Percentiles rank a stretch among this genome's conserved stretches.
These are phyloP conservation scores for Bambusicola thoracicus DNA, from an alignment of 2,113 vertebrate genomes.

Conservation along the genomic window DNA sequence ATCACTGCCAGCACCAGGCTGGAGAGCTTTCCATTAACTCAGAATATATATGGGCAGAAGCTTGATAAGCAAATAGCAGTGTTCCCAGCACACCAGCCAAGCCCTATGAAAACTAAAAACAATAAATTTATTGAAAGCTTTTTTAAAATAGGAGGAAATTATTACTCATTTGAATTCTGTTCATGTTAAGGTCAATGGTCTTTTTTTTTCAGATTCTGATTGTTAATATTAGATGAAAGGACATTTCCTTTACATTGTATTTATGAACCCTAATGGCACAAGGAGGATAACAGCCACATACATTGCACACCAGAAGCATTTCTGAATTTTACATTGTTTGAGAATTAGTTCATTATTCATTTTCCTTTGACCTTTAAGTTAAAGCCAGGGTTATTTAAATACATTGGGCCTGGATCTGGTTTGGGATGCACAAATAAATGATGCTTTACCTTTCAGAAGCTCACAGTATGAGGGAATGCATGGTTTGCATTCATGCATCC, in stretches of 20 bases:
- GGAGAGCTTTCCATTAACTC: slow-evolving; percentile 47
- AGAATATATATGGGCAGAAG: slow-evolving; percentile 39
- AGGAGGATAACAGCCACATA: slow-evolving; percentile 66
- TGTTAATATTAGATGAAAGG: slow-evolving; percentile 80
- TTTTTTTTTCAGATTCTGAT: slow-evolving; percentile 68
- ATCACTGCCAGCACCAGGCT: slow-evolving; percentile 37
- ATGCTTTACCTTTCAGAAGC: not conserved
- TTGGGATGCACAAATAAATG: not conserved
- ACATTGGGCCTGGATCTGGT: not conserved
- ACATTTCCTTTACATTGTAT: slow-evolving; percentile 80
- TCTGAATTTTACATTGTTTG: slow-evolving; percentile 70
- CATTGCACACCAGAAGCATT: slow-evolving; percentile 63
- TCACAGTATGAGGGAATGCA: not conserved
- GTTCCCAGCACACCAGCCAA: slow-evolving; percentile 73
- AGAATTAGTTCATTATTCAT: slow-evolving; percentile 65
- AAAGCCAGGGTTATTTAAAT: slow-evolving; percentile 52
- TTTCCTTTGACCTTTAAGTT: slow-evolving; percentile 75
- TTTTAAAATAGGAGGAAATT: slow-evolving; percentile 78
- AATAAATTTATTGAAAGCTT: slow-evolving; percentile 76
- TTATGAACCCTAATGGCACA: slow-evolving; percentile 67
- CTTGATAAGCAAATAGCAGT: slow-evolving; percentile 65
- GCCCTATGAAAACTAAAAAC: slow-evolving; percentile 63
- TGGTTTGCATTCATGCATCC: not conserved
- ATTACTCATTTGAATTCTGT: slow-evolving; percentile 78
- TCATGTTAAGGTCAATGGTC: slow-evolving; percentile 68